Conservation (phyloP, 2,113 vertebrate species). For the Parus major region DNA sequence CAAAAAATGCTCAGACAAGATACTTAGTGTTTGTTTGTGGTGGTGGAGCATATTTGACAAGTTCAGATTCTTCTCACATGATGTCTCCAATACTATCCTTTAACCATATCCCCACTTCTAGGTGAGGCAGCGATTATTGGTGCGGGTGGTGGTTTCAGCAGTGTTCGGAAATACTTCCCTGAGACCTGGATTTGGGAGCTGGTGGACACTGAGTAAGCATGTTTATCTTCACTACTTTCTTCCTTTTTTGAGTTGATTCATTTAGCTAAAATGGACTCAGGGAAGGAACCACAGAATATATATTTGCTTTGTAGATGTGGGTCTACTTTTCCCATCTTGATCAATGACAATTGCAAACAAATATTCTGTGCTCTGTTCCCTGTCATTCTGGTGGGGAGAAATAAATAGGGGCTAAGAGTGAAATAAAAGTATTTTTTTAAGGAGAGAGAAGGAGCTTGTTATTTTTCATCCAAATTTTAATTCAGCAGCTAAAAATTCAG, state of each 20-base stretch:
- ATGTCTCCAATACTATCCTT: background rate
- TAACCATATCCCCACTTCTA: background rate
- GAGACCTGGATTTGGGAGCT: constrained; percentile 90
- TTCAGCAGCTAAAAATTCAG: background rate
- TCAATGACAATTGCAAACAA: fast-evolving
- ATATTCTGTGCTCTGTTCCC: background rate
- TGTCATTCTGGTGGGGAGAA: background rate
- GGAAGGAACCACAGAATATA: background rate
- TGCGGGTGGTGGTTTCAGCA: background rate
- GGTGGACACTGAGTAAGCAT: constrained; percentile 75
- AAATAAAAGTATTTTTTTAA: background rate
- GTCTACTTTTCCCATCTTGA: background rate
- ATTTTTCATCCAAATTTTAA: background rate
- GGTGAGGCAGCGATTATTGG: fast-evolving
- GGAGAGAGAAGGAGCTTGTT: background rate
- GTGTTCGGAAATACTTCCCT: constrained; percentile 80
- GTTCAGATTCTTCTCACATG: background rate
- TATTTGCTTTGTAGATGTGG: background rate
- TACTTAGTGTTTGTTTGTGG: background rate
- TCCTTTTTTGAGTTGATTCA: background rate
- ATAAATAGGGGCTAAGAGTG: background rate
- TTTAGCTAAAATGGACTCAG: background rate
- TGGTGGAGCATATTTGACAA: background rate
- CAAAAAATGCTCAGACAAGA: background rate
- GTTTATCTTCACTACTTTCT: background rate